phyloP scores from a whole-genome alignment of 1,140 invertebrate species.

The Aethina tumida region DNA sequence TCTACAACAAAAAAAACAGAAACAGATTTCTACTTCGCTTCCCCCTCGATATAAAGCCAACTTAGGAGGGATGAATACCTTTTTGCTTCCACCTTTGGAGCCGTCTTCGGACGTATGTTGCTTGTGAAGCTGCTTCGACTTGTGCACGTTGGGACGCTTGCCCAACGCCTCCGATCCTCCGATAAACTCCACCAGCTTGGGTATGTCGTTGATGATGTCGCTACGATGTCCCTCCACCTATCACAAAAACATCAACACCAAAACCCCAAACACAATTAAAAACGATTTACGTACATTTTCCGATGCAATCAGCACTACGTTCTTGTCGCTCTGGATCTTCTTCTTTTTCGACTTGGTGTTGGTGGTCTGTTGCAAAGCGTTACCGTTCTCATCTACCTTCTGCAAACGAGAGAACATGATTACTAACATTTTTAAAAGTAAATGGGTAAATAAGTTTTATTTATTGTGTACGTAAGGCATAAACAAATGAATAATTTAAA shows the following conservation, averaged over 20 bases:
- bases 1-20: too few relatives aligned
- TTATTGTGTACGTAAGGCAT: too few relatives aligned
- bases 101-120: constrained; percentile 20
- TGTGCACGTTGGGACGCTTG: constrained; percentile 17
- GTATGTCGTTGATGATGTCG: constrained; percentile 36
- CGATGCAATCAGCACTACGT: constrained; percentile 24
- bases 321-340: constrained; percentile 27
- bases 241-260: constrained; percentile 16
- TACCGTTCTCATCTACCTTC: constrained; percentile 44
- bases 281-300: constrained; percentile 22
- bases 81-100: constrained; percentile 16
- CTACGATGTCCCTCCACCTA: constrained; percentile 30
- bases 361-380: constrained; percentile 30
- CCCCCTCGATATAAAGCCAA: too few relatives aligned
- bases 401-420: constrained; percentile 20
- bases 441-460: too few relatives aligned
- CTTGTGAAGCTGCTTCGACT: constrained; percentile 29
- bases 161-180: constrained; percentile 30
- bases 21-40: too few relatives aligned
- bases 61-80: too few relatives aligned
- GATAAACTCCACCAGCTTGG: constrained; percentile 42
- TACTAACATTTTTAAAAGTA: constrained; percentile 1
- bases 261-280: background rate
- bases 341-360: constrained; percentile 27
- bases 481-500: too few relatives aligned